These are phyloP conservation scores for Apotomis capreana DNA, from an alignment of 2,888 invertebrate species.

Conservation along the genomic window DNA sequence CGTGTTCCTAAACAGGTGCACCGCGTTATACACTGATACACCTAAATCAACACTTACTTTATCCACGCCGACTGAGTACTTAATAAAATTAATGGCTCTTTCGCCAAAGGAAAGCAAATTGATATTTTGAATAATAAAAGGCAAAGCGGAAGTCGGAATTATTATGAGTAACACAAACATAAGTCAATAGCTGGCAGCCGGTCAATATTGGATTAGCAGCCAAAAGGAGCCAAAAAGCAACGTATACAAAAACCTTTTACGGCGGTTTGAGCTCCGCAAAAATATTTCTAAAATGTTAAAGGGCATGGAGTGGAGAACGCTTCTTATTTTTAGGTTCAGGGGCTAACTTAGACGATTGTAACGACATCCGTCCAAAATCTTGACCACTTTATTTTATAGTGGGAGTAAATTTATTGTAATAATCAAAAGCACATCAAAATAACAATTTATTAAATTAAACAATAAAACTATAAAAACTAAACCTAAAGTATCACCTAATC, in stretches of 20 bases:
- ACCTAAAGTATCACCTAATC: too few relatives aligned
- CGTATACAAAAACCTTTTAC: conserved; percentile 84
- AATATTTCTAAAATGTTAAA: conserved; percentile 77
- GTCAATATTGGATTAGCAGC: conserved; percentile 83
- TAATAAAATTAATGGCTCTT: conserved; percentile 57
- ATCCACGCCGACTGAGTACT: conserved; percentile 45
- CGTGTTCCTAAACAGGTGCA: background rate
- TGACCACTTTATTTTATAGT: too few relatives aligned
- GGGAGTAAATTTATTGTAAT: too few relatives aligned
- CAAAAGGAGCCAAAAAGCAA: conserved; percentile 84
- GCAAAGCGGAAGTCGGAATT: conserved; percentile 70
- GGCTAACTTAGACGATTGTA: too few relatives aligned
- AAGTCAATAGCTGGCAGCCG: conserved; percentile 82
- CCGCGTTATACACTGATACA: background rate
- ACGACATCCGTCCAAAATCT: too few relatives aligned
- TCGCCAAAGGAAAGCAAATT: conserved; percentile 76
- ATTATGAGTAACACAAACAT: conserved; percentile 82
- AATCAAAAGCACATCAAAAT: too few relatives aligned
- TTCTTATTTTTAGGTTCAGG: conserved; percentile 44
- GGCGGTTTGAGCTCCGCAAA: conserved; percentile 77
- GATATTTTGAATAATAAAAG: conserved; percentile 83
- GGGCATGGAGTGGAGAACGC: conserved; percentile 65
- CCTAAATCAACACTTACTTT: conserved; percentile 35
- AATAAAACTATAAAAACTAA: too few relatives aligned
- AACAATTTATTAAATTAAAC: too few relatives aligned